A percentile compares a stretch with the other conserved stretches of the same genome.
These are phyloP conservation scores for Cyclargus thomasi DNA, from an alignment of 1,140 invertebrate genomes.

Conservation along the genomic window DNA sequence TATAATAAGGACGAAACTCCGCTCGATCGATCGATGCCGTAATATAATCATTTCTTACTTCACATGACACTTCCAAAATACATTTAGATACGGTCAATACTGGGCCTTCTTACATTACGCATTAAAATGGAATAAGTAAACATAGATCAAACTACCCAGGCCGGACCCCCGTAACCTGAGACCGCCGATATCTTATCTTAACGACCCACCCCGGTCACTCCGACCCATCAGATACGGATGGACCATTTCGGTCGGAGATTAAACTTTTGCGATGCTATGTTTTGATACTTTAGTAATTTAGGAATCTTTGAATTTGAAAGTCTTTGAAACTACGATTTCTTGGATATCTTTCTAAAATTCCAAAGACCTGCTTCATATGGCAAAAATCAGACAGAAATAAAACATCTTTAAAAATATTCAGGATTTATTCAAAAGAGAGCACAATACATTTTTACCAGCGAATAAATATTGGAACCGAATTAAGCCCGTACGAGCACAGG, in stretches of 20 bases:
- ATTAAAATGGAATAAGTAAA: constrained; percentile 26
- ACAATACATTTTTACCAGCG: constrained; percentile 15
- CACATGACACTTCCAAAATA: no score
- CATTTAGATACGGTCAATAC: neutral
- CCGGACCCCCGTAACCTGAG: constrained; percentile 35
- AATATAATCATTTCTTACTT: no score
- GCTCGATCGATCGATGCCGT: no score
- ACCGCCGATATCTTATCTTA: constrained; percentile 38
- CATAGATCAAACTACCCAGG: constrained; percentile 37
- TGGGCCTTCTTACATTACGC: neutral
- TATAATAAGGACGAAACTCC: no score
- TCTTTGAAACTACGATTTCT: no score
- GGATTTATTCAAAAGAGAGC: neutral
- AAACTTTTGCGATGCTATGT: neutral
- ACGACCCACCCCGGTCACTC: constrained; percentile 34
- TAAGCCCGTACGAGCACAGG: constrained; percentile 1
- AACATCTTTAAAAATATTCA: neutral
- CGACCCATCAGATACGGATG: constrained; percentile 32
- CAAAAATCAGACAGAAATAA: neutral
- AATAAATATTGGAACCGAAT: constrained; percentile 13
- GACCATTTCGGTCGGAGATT: constrained; percentile 32
- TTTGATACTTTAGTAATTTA: neutral
- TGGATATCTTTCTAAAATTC: no score
- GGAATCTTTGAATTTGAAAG: no score
- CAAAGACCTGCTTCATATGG: no score